A percentile compares a stretch with the other conserved stretches of the same genome.
phyloP scores from a whole-genome alignment of 1,140 invertebrate species.

The Harpegnathos saltator region DNA sequence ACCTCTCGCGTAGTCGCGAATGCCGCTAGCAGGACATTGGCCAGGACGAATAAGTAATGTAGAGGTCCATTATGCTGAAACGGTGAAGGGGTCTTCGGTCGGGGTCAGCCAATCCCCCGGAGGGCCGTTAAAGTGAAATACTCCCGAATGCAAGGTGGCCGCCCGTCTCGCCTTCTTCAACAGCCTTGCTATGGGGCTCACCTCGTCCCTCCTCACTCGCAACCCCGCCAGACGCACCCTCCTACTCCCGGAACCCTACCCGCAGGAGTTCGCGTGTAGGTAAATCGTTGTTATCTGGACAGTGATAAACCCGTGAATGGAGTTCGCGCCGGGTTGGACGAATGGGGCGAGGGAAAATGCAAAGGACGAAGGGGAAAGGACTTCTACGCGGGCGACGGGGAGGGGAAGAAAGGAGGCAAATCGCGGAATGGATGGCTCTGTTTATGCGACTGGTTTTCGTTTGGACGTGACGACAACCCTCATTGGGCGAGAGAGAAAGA shows the following conservation, averaged over 20 bases:
- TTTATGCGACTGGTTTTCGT: conserved; percentile 74
- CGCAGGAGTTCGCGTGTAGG: conserved; percentile 79
- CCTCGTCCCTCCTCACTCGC: conserved; percentile 30
- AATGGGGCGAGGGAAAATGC: conserved; percentile 77
- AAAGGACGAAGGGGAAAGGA: conserved; percentile 70
- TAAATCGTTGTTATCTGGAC: conserved; percentile 87
- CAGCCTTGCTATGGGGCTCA: conserved; percentile 49
- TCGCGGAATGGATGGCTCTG: conserved; percentile 73
- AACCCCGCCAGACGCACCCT: conserved; percentile 54
- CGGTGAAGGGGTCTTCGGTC: conserved; percentile 82
- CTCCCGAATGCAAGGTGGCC: conserved; percentile 85
- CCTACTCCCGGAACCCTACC: conserved; percentile 39
- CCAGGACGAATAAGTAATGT: conserved; percentile 85
- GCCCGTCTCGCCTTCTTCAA: conserved; percentile 70
- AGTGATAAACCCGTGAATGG: conserved; percentile 86
- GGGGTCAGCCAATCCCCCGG: conserved; percentile 85
- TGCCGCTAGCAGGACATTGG: conserved; percentile 75
- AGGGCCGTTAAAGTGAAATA: conserved; percentile 87
- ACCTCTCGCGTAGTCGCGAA: conserved; percentile 34
- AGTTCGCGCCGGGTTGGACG: conserved; percentile 80
- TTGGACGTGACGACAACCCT: conserved; percentile 23
- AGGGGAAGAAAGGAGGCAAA: conserved; percentile 16
- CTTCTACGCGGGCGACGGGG: conserved; percentile 38
- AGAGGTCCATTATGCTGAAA: conserved; percentile 86
- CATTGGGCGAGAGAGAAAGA: conserved; percentile 29